Evolutionary conservation across 2,797 vertebrate genomes (phyloP).

Genomic region (Phataginus tricuspis): DNA sequence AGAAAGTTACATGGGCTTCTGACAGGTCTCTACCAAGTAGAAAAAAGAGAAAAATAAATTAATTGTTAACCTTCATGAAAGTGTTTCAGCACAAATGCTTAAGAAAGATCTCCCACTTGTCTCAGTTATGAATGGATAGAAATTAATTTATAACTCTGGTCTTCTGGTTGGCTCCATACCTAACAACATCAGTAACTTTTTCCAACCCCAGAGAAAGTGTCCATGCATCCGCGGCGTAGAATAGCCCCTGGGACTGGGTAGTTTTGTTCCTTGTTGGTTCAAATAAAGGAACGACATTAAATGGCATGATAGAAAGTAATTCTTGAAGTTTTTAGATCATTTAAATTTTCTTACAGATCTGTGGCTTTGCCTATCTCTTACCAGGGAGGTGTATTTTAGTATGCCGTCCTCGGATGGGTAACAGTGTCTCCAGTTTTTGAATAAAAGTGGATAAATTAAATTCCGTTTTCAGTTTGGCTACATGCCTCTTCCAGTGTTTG

Average conservation of each 20-base stretch:
- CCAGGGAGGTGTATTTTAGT: not conserved
- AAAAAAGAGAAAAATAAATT: constrained; percentile 83
- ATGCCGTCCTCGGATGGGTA: not conserved
- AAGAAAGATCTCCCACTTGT: constrained; percentile 83
- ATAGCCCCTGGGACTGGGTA: not conserved
- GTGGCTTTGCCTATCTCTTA: not conserved
- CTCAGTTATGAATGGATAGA: constrained; percentile 84
- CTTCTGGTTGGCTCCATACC: constrained; percentile 78
- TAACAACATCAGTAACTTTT: constrained; percentile 73
- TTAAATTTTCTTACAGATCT: not conserved
- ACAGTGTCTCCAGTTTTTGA: constrained; percentile 79
- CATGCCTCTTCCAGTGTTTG: constrained; percentile 78
- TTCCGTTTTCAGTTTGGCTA: constrained; percentile 84
- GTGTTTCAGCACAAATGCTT: constrained; percentile 85
- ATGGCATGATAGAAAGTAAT: not conserved
- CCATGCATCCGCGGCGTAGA: not conserved
- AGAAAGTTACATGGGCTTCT: constrained; percentile 76
- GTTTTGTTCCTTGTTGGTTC: not conserved
- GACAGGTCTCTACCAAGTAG: constrained; percentile 75
- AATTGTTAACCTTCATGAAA: constrained; percentile 82
- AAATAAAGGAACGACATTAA: not conserved
- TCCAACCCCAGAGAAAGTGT: not conserved
- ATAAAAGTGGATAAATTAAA: constrained; percentile 83
- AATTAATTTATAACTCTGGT: constrained; percentile 86
- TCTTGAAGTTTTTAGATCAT: constrained; percentile 23